These are phyloP conservation scores for Helicoverpa armigera DNA, from an alignment of 1,140 invertebrate species.

Conservation along the genomic window DNA sequence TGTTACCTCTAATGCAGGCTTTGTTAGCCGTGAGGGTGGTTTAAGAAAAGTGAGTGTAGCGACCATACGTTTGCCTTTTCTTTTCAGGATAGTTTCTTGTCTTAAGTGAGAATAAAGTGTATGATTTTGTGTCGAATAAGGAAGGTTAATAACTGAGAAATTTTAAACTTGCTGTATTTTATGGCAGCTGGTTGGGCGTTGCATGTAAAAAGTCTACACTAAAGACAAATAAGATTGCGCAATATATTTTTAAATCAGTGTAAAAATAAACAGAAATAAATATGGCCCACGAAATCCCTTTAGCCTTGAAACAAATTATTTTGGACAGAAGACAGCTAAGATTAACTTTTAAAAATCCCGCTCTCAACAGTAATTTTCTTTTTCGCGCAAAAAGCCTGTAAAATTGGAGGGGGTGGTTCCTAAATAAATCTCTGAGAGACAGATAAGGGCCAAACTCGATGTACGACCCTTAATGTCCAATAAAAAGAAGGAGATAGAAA, in stretches of 20 bases:
- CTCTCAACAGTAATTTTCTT: constrained; percentile 45
- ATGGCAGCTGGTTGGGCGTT: too few species aligned
- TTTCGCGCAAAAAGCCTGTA: constrained; percentile 48
- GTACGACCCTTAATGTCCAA: constrained; percentile 55
- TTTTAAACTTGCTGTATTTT: too few species aligned
- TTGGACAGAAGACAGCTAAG: constrained; percentile 41
- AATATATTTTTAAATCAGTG: background rate
- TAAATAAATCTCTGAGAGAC: constrained; percentile 63
- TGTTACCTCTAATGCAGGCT: background rate
- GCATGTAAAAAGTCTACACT: too few species aligned
- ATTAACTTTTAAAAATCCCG: constrained; percentile 47
- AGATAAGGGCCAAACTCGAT: constrained; percentile 60
- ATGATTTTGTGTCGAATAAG: too few species aligned
- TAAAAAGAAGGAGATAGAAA: constrained; percentile 59
- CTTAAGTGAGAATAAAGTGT: too few species aligned
- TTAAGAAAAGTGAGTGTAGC: background rate
- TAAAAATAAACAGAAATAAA: constrained; percentile 32
- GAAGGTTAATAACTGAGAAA: too few species aligned
- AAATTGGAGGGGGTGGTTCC: constrained; percentile 54
- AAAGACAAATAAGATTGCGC: too few species aligned
- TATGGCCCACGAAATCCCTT: background rate
- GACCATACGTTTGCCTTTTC: too few species aligned
- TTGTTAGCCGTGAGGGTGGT: background rate
- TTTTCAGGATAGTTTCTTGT: too few species aligned
- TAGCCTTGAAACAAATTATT: constrained; percentile 44